A percentile compares a stretch with the other conserved stretches of the same genome.
phyloP scores from a whole-genome alignment of 2,113 vertebrate species.

The Pleuronectes platessa region DNA sequence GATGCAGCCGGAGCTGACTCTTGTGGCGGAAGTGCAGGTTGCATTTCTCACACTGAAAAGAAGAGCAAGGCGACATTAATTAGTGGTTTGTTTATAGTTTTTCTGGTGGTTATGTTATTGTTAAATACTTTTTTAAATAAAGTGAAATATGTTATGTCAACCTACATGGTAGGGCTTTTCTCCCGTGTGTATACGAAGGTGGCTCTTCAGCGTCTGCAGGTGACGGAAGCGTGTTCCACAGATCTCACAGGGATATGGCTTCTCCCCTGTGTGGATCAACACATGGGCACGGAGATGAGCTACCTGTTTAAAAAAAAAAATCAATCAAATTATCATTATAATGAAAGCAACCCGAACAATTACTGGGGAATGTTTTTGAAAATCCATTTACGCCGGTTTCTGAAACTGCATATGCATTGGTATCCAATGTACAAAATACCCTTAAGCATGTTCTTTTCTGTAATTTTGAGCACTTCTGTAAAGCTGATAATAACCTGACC shows the following conservation, averaged over 20 bases:
- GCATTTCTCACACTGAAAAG: conserved; percentile 96
- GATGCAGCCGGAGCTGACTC: conserved; percentile 95
- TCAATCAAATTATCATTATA: neutral
- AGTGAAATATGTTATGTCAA: neutral
- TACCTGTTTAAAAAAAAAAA: conserved; percentile 81
- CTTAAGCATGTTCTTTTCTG: neutral
- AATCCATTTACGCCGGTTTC: neutral
- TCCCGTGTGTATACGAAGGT: conserved; percentile 97
- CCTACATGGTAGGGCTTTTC: conserved; percentile 99
- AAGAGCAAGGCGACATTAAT: neutral
- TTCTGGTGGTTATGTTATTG: no score
- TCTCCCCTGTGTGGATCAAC: conserved; percentile 97
- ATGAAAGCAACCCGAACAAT: neutral
- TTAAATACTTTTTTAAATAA: neutral
- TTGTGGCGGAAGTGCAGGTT: conserved; percentile 99
- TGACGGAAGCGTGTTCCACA: conserved; percentile 97
- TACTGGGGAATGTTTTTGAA: neutral
- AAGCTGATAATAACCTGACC: neutral
- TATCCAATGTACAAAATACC: neutral
- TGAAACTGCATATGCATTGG: neutral
- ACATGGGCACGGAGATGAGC: conserved; percentile 97
- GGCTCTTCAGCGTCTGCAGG: conserved; percentile 97
- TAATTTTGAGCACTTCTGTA: neutral
- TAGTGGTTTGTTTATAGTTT: neutral
- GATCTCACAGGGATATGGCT: conserved; percentile 98